Evolutionary conservation across 30 jellyfish, hydroid and myxozoan species (phyloP), one percentile per base, ranked within the genome.

Genomic region (Hydractinia symbiolongicarpus): DNA sequence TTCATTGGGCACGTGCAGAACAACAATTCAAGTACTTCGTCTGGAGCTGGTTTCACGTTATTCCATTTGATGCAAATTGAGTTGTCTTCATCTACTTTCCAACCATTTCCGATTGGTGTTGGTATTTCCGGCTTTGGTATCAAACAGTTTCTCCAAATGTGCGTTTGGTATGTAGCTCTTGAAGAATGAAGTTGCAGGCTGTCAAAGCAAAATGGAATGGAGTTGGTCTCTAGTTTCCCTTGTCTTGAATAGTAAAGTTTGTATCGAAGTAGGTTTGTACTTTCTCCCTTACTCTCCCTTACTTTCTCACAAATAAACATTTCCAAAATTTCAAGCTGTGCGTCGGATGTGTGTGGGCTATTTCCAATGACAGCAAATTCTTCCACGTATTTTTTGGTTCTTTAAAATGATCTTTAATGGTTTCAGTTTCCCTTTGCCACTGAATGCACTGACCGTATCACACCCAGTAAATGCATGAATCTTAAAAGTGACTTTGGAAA

Each of bases 11-110:
- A 78, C 21, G 78, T 78, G 54, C 86, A 78, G 61, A 69, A 67
- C 78, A 78, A 13, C 78, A 78, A 78, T 21, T 78, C 67, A 60
- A 78, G 86, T 54, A 78, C 86, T 61, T 67, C 67, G 44, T 67
- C 78, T 55, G 86, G 86, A 40, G 86, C 86, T 44, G 67, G 82
- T 82, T 78, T 20, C 78, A 67, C 86, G 78, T 78, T 69, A 67
- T 53, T 57, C 86, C 86, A 78, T n/a, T 78, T 67, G 78, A 78
- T 69, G 78, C 78, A 67, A 20, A 78, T 53, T 64, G 78, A 67
- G 55, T 58, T 66, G 61, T 78, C 40, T 54, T 67, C 82, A 78
- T 60, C 86, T 78, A 20, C 55, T 64, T 78, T 82, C 78, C 50
- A 69, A 57, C 82, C 17, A 58, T 58, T 58, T 58, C 69, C 69